Percentiles rank a stretch among this genome's conserved stretches.
phyloP scores from a whole-genome alignment of 1,140 invertebrate species.

The Drosophila nigrodunni region DNA sequence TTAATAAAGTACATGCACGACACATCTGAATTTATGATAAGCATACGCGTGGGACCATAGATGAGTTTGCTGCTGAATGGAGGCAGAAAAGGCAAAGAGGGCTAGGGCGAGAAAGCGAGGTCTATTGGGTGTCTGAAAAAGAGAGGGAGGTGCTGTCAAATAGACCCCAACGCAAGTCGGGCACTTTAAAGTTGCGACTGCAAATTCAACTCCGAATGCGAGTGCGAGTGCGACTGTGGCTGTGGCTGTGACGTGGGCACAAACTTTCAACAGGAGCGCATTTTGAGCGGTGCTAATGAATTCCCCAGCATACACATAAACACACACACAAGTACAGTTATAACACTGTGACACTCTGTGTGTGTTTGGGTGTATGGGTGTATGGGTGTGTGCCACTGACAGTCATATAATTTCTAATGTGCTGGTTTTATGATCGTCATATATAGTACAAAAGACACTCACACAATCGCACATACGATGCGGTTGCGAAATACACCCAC shows the following conservation, averaged over 20 bases:
- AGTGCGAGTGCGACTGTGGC: slow-evolving; percentile 37
- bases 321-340: slow-evolving; percentile 4
- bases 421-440: slow-evolving; percentile 75
- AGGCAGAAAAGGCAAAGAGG: neutral
- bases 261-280: slow-evolving; percentile 65
- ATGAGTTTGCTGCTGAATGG: neutral
- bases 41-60: slow-evolving; percentile 66
- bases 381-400: slow-evolving; percentile 47
- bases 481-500: slow-evolving; percentile 67
- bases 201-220: slow-evolving; percentile 2
- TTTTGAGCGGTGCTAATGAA: slow-evolving; percentile 73
- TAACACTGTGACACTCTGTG: slow-evolving; percentile 1
- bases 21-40: slow-evolving; percentile 80
- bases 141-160: slow-evolving; percentile 6
- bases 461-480: slow-evolving; percentile 33
- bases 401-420: slow-evolving; percentile 82
- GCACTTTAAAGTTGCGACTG: slow-evolving; percentile 71
- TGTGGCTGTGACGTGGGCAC: slow-evolving; percentile 34
- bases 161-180: slow-evolving; percentile 16
- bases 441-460: slow-evolving; percentile 56
- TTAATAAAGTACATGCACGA: slow-evolving; percentile 69
- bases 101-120: neutral
- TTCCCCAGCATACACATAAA: slow-evolving; percentile 64
- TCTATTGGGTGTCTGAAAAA: neutral
- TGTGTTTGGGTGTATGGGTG: slow-evolving; percentile 15